Evolutionary conservation across 2,888 invertebrate species (phyloP), one percentile per base, ranked within the genome.

Genomic region (Oscheius sp.): DNA sequence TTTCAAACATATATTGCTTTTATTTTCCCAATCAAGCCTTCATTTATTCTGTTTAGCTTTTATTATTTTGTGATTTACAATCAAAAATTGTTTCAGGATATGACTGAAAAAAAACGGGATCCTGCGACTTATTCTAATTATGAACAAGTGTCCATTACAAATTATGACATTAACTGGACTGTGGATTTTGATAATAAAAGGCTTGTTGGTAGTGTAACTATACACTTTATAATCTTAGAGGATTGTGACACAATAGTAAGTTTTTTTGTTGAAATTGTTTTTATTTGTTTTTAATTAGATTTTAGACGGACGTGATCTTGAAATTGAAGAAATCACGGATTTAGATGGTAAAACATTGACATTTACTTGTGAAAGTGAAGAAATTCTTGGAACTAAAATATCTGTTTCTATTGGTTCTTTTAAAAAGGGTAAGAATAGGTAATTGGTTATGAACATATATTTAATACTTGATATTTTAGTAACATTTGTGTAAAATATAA

Each of bases 401-500:
- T 32, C 62, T 0, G 32, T 71, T 28, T 20, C 17, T 24, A 67
- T 38, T 9, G 65, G 41, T 4, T 3, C 9, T 3, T 14, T 76
- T 36, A 62, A 69, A 30, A 0, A 47, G 1, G 74, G 67, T 9
- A 66, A 68, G 6, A 71, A 62, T 12, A 22, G 51, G 32, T 68
- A 36, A 49, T 36, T 12, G 9, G 0, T 33, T 30, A 2, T 44
- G n/a, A 1, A 17, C 26, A 22, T 22, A n/a, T n/a, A 36, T 14
- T 14, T 36, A 8, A 6, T 12, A 9, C 2, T 26, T 9, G 17
- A 26, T 14, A 9, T 30, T 77, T 47, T 57, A 71, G 73, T n/a
- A 24, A 30, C 8, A 65, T 87, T 12, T 36, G 75, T 22, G 83
- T 95, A 79, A 88, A 90, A 63, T 95, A 94, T 87, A 90, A 90